These are phyloP conservation scores for Cryptoblepharus egeriae DNA, from an alignment of 2,797 vertebrate genomes.

Conservation along the genomic window DNA sequence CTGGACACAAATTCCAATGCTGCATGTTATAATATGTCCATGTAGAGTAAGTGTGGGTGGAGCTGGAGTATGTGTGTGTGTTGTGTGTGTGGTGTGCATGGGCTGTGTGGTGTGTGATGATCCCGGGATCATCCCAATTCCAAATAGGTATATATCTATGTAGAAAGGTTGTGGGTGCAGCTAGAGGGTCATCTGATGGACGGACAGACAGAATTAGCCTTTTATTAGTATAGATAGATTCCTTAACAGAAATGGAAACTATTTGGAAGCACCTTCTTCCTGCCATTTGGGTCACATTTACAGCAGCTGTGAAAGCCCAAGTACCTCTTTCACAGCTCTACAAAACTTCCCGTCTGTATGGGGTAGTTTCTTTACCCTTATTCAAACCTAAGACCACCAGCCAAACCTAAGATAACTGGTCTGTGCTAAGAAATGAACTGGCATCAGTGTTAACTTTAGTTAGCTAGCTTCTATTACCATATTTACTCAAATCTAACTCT, in stretches of 20 bases:
- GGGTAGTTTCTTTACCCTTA: not conserved
- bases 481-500: too few species aligned
- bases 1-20: too few species aligned
- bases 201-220: too few species aligned
- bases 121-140: too few species aligned
- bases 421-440: not conserved
- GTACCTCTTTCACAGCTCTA: not conserved
- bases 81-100: too few species aligned
- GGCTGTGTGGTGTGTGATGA: too few species aligned
- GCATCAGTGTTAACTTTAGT: not conserved
- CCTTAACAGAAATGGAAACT: not conserved
- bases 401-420: not conserved
- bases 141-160: too few species aligned
- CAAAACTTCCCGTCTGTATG: not conserved
- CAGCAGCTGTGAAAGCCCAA: not conserved
- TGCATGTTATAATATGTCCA: too few species aligned
- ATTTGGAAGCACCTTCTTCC: not conserved
- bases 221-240: not conserved
- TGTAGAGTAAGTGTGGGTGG: too few species aligned
- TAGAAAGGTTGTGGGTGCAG: too few species aligned
- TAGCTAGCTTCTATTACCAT: not conserved
- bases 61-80: too few species aligned
- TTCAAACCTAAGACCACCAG: not conserved
- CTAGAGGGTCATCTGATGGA: too few species aligned
- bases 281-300: not conserved